phyloP scores from a whole-genome alignment of 2,888 invertebrate species.

The Acleris cristana region DNA sequence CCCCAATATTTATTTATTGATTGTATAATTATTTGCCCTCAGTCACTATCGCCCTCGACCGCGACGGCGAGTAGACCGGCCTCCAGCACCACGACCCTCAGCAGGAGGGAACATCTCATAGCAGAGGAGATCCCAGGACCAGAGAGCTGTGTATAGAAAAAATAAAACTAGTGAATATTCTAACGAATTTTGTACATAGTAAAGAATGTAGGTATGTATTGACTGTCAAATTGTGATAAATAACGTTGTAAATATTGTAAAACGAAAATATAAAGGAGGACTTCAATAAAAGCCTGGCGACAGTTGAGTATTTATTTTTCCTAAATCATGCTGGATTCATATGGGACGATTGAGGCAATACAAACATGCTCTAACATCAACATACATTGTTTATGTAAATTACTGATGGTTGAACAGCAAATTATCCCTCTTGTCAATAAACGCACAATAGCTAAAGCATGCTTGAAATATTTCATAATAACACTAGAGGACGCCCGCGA shows the following conservation, averaged over 20 bases:
- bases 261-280: slow-evolving; percentile 49
- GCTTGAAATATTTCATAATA: too few relatives aligned
- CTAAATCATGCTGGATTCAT: not conserved
- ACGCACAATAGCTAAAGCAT: too few relatives aligned
- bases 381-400: too few relatives aligned
- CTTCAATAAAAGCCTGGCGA: slow-evolving; percentile 52
- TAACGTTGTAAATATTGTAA: slow-evolving; percentile 63
- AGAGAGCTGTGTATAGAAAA: slow-evolving; percentile 77
- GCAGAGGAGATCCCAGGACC: slow-evolving; percentile 80
- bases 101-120: slow-evolving; percentile 77
- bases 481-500: too few relatives aligned
- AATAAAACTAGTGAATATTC: slow-evolving; percentile 42
- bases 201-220: slow-evolving; percentile 57
- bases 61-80: slow-evolving; percentile 58
- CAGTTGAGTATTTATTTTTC: slow-evolving; percentile 20
- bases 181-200: slow-evolving; percentile 61
- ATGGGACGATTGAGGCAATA: too few relatives aligned
- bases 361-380: too few relatives aligned
- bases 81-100: slow-evolving; percentile 64
- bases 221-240: slow-evolving; percentile 75
- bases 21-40: slow-evolving; percentile 34
- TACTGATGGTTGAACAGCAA: too few relatives aligned
- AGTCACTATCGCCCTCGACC: slow-evolving; percentile 65
- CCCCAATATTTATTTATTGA: not conserved
- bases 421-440: too few relatives aligned